Evolutionary conservation across 2,797 vertebrate genomes (phyloP), one percentile per base, ranked within the genome.

Genomic region (Karalla daura): DNA sequence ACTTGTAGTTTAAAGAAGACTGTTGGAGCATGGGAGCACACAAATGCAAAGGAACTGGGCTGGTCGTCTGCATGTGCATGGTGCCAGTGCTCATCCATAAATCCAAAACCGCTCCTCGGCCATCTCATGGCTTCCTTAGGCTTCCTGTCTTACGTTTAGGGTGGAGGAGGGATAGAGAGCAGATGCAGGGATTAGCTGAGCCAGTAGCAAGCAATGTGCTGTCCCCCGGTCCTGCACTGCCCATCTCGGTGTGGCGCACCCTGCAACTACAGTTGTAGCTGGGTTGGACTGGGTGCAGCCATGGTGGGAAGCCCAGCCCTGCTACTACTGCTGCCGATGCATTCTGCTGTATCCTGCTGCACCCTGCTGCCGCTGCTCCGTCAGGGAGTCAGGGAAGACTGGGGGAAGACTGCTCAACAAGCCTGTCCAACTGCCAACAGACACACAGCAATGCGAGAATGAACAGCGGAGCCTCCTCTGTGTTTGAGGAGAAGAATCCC

Each of bases 231-330:
- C 84, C 80, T 85, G 82, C 84, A 83, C 81, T 84, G 85, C 85
- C 69, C 20, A 82, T 87, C 81, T 80, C 78, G 12, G 76, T 81
- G 74, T 75, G 89, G 86, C 95, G 90, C 88, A 91, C 94, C 94
- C 94, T 94, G 89, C 95, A 95, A 96, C 96, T 95, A 96, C 92
- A 94, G 93, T 94, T 95, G 89, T 72, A 90, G 94, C 90, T 94
- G 93, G 94, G 93, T 93, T 90, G 92, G 94, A 93, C 93, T 90
- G 92, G 89, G 94, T 88, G 92, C 92, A 84, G 93, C 94, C 91
- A 86, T 89, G 78, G 86, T 87, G 88, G 83, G 84, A 88, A 88
- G 80, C 80, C 69, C 70, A 78, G 74, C n/a, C n/a, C n/a, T n/a
- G n/a, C n/a, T n/a, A n/a, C n/a, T n/a, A n/a, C n/a, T n/a, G n/a